Percentiles rank a stretch among this genome's conserved stretches.
These are phyloP conservation scores for Chymomyza caudatula DNA, from an alignment of 2,888 invertebrate species.

Conservation along the genomic window DNA sequence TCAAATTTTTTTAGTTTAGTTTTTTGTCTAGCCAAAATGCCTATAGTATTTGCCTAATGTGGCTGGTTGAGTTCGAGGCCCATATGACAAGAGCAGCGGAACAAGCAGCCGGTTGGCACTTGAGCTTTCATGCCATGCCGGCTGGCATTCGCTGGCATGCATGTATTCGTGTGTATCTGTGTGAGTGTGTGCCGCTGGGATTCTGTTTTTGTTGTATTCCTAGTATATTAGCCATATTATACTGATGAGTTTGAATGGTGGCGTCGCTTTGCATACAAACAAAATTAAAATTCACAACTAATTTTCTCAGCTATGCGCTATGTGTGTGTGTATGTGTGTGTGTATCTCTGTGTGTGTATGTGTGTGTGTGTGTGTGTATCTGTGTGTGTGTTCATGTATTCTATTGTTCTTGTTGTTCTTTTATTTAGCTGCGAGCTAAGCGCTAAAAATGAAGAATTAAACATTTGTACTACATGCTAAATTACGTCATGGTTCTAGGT, in stretches of 20 bases:
- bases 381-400: neutral
- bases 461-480: constrained; percentile 50
- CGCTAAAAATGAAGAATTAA: constrained; percentile 38
- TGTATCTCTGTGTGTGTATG: neutral
- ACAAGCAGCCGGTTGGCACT: neutral
- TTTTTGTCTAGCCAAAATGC: neutral
- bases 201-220: constrained; percentile 16
- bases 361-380: neutral
- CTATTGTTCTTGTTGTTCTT: constrained; percentile 33
- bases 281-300: constrained; percentile 5
- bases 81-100: no score
- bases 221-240: constrained; percentile 63
- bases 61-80: no score
- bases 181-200: neutral
- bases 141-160: neutral
- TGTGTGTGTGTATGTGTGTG: neutral
- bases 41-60: neutral
- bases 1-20: no score
- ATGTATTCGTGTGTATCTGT: neutral
- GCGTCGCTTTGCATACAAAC: constrained; percentile 29
- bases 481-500: constrained; percentile 58
- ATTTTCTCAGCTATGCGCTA: neutral
- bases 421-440: neutral
- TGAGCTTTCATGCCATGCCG: neutral
- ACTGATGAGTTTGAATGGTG: constrained; percentile 54